These are phyloP conservation scores for Drosophila sturtevanti DNA, from an alignment of 1,140 invertebrate genomes.

Conservation along the genomic window DNA sequence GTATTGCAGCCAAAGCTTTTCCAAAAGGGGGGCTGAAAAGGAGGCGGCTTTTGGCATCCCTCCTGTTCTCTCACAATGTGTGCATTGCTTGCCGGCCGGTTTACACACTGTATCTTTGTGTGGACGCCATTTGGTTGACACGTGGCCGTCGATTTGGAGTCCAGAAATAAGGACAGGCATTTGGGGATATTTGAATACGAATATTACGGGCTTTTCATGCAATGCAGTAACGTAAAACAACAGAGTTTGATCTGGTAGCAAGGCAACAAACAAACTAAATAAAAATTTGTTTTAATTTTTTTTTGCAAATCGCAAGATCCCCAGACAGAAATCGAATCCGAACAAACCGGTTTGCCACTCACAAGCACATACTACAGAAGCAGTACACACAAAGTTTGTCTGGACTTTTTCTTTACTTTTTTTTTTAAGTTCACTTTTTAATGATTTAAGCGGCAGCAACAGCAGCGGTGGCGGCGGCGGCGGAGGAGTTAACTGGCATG, in stretches of 20 bases:
- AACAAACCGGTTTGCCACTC: constrained; percentile 64
- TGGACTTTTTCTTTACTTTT: constrained; percentile 73
- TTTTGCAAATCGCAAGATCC: background rate
- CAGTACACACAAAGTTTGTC: constrained; percentile 59
- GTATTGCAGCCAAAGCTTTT: constrained; percentile 59
- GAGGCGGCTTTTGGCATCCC: background rate
- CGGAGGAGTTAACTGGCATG: background rate
- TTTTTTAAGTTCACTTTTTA: constrained; percentile 76
- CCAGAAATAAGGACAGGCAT: constrained; percentile 47
- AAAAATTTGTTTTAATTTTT: background rate
- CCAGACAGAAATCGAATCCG: constrained; percentile 47
- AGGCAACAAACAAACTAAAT: constrained; percentile 68
- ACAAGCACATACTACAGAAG: constrained; percentile 29
- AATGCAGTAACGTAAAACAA: too few species aligned
- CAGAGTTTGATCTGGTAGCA: constrained; percentile 19
- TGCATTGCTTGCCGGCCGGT: constrained; percentile 69
- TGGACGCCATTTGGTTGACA: constrained; percentile 76
- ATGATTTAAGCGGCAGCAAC: constrained; percentile 63
- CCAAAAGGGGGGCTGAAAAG: background rate
- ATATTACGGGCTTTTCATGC: too few species aligned
- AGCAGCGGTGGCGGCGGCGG: constrained; percentile 21
- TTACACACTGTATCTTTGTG: constrained; percentile 52
- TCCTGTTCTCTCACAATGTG: constrained; percentile 13
- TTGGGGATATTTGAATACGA: background rate
- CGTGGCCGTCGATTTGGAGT: constrained; percentile 66